Percentiles rank a stretch among this genome's conserved stretches.
phyloP scores from a whole-genome alignment of 2,888 invertebrate genomes.

The Pseudococcus jackbeardsleyi region DNA sequence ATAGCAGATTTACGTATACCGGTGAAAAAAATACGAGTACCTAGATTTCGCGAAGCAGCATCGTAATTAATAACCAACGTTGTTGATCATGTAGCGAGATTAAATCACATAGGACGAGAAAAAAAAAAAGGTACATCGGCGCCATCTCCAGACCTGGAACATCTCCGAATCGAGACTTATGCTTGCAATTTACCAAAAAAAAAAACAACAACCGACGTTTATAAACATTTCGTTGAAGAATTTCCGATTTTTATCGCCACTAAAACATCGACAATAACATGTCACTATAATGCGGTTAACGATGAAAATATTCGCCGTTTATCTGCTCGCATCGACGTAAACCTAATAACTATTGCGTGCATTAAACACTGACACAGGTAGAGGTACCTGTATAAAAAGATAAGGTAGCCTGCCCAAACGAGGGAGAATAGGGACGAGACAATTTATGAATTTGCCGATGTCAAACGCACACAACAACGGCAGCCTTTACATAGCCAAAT shows the following conservation, averaged over 20 bases:
- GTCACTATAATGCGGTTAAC: background rate
- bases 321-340: background rate
- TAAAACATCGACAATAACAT: background rate
- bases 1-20: background rate
- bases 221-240: background rate
- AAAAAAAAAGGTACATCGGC: background rate
- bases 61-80: background rate
- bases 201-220: background rate
- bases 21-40: background rate
- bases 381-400: background rate
- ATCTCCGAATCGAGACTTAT: background rate
- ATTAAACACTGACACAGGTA: background rate
- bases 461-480: background rate
- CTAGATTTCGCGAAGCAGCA: background rate
- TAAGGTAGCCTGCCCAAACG: background rate
- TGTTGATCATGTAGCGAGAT: background rate
- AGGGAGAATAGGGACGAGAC: background rate
- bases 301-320: background rate
- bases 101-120: background rate
- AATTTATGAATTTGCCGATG: constrained; percentile 3
- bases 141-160: background rate
- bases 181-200: background rate
- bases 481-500: constrained; percentile 2
- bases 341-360: background rate
- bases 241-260: background rate